Percentiles rank a stretch among this genome's conserved stretches.
phyloP scores from a whole-genome alignment of 1,140 invertebrate species.

The Trichoplusia ni region DNA sequence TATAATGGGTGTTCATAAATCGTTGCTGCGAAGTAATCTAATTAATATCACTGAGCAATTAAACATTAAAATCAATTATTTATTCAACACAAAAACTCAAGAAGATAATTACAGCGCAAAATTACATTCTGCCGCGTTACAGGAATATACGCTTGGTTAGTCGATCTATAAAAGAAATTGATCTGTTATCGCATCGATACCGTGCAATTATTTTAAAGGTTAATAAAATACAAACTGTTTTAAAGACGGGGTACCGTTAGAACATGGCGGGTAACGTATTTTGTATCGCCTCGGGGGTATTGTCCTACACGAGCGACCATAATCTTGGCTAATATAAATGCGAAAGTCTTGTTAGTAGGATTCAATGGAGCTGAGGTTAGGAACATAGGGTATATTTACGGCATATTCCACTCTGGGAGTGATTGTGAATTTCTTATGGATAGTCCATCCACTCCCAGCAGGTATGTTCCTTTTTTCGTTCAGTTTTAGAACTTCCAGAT shows the following conservation, averaged over 20 bases:
- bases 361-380: conserved; percentile 5
- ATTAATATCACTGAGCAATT: too few species aligned
- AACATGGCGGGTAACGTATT: neutral
- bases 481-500: too few species aligned
- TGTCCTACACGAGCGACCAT: conserved; percentile 9
- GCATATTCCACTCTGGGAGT: too few species aligned
- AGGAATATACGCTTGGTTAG: neutral
- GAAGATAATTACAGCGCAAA: neutral
- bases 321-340: conserved; percentile 20
- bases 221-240: neutral
- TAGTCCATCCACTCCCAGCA: too few species aligned
- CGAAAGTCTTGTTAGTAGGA: conserved; percentile 22
- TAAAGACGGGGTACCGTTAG: conserved; percentile 7
- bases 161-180: neutral
- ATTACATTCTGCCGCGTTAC: neutral
- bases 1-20: too few species aligned
- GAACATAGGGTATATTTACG: neutral
- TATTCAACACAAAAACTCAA: neutral
- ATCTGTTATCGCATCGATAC: neutral
- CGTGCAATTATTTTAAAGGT: conserved; percentile 23
- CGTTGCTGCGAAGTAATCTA: too few species aligned
- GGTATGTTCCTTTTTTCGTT: too few species aligned
- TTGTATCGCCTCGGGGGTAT: conserved; percentile 1
- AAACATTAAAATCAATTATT: neutral
- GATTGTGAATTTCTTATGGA: too few species aligned